Conservation (phyloP, 2,797 vertebrate species). For the Sebastes minor region DNA sequence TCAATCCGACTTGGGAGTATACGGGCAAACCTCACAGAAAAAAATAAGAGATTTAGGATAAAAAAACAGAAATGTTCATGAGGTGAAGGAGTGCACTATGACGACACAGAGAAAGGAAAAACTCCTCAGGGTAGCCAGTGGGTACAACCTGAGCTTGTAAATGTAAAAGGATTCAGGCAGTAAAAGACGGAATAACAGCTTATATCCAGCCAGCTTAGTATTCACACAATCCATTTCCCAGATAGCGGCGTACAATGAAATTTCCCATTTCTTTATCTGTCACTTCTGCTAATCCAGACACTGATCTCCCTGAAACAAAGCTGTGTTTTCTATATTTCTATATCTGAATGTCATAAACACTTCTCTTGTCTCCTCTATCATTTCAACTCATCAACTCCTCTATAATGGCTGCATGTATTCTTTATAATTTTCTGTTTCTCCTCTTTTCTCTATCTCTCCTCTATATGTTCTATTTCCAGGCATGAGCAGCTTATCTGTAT, state of each 20-base stretch:
- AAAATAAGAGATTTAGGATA: not conserved
- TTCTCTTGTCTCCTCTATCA: slow-evolving; percentile 46
- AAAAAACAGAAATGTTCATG: not conserved
- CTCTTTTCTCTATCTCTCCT: slow-evolving; percentile 13
- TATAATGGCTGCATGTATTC: slow-evolving; percentile 38
- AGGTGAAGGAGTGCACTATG: not conserved
- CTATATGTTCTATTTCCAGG: slow-evolving; percentile 28
- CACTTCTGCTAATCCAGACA: slow-evolving; percentile 63
- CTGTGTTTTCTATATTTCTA: slow-evolving; percentile 49
- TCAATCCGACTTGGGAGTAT: not conserved
- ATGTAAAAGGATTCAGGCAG: slow-evolving; percentile 54
- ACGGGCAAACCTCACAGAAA: not conserved
- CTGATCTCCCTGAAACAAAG: slow-evolving; percentile 65
- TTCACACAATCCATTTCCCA: slow-evolving; percentile 67
- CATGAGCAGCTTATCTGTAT: slow-evolving; percentile 29
- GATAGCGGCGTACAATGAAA: slow-evolving; percentile 56
- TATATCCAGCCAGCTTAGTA: slow-evolving; percentile 49
- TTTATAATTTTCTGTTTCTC: slow-evolving; percentile 22
- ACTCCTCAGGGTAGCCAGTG: not conserved
- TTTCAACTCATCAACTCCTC: slow-evolving; percentile 45
- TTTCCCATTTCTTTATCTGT: slow-evolving; percentile 70
- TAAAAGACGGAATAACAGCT: slow-evolving; percentile 50
- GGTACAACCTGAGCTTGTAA: slow-evolving; percentile 41
- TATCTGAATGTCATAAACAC: slow-evolving; percentile 60
- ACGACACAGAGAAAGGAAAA: not conserved